Evolutionary conservation across 2,888 invertebrate species (phyloP).

Genomic region (Calameuta pallipes): DNA sequence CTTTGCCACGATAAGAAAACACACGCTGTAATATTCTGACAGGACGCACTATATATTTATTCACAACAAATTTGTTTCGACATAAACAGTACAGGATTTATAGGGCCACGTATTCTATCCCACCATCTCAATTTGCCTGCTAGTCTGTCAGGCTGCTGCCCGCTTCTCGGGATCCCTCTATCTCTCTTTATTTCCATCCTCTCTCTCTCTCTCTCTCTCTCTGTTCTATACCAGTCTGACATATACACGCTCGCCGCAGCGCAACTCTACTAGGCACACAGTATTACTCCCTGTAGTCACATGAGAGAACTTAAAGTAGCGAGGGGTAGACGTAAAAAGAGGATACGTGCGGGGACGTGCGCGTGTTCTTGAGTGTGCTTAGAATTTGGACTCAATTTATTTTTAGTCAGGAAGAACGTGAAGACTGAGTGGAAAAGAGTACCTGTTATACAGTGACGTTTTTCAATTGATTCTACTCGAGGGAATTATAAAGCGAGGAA

Average conservation of each 20-base stretch:
- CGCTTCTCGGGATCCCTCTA: not conserved
- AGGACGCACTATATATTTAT: not conserved
- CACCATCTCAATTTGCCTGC: not conserved
- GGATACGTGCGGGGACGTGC: conserved; percentile 19
- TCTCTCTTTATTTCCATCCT: not conserved
- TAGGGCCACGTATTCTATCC: not conserved
- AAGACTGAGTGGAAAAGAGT: not conserved
- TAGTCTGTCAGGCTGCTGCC: not conserved
- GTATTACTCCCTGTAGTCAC: not conserved
- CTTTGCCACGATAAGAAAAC: not conserved
- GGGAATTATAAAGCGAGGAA: not conserved
- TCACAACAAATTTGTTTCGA: not conserved
- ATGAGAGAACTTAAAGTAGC: not conserved
- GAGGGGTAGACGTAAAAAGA: not conserved
- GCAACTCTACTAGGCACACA: not conserved
- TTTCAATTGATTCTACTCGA: not conserved
- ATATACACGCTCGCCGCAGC: not conserved
- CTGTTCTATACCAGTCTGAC: not conserved
- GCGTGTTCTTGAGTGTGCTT: conserved; percentile 9
- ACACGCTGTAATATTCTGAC: not conserved
- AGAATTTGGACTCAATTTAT: not conserved
- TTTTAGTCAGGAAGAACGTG: not conserved
- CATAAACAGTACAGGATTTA: not conserved
- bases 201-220: not conserved
- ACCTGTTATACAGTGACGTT: not conserved